A percentile compares a stretch with the other conserved stretches of the same genome.
Conservation (phyloP, 2,113 vertebrate species). For the Thomomys bottae region DNA sequence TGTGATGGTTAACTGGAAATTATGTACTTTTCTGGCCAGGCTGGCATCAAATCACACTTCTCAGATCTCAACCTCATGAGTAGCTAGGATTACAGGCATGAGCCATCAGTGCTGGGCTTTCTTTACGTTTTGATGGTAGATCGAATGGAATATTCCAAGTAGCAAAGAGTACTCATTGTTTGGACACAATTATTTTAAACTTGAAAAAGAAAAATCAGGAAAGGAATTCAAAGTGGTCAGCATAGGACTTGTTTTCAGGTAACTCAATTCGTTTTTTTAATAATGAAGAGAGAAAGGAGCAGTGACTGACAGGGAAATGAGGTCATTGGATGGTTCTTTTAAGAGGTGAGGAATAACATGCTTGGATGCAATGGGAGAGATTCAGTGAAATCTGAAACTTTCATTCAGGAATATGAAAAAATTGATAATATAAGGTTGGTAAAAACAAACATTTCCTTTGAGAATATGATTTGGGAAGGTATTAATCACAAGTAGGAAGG, state of each 20-base stretch:
- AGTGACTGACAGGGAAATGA: neutral
- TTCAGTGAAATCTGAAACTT: neutral
- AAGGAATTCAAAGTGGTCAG: neutral
- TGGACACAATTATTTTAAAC: conserved; percentile 9
- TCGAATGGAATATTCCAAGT: neutral
- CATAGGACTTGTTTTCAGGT: neutral
- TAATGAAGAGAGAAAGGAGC: neutral
- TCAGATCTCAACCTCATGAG: no score
- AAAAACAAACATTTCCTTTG: neutral
- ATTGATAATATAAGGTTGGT: neutral
- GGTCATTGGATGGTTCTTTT: conserved; percentile 37
- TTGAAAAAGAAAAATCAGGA: neutral
- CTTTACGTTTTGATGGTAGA: neutral
- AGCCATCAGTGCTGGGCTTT: no score
- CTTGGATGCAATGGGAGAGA: neutral
- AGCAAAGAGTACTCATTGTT: neutral
- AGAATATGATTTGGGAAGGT: neutral
- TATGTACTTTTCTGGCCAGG: no score
- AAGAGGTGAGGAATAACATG: conserved; percentile 37
- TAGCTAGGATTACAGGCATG: no score
- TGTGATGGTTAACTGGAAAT: no score
- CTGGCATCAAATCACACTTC: no score
- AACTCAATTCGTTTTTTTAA: neutral
- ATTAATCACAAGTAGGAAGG: neutral
- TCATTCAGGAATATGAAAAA: no score